Evolutionary conservation across 2,888 invertebrate genomes (phyloP).

Genomic region (Dynastes maya): DNA sequence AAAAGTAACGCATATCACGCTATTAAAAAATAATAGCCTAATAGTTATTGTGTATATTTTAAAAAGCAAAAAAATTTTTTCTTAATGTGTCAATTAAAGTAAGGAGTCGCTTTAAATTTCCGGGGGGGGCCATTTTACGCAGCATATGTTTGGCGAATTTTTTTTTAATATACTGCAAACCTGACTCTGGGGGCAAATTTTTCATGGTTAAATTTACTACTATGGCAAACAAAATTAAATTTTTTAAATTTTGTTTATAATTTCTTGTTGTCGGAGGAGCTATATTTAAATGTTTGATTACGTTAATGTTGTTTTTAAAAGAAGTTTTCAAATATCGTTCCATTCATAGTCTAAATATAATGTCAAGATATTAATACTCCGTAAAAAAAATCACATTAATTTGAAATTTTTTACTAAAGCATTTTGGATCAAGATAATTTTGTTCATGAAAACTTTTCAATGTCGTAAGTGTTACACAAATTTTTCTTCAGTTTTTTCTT

Average conservation of each 20-base stretch:
- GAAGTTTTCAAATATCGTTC: background rate
- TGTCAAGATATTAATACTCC: background rate
- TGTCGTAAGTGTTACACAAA: too few relatives aligned
- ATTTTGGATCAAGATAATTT: background rate
- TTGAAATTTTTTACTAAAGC: background rate
- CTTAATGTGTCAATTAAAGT: background rate
- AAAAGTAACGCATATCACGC: background rate
- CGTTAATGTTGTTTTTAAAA: background rate
- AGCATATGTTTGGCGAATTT: background rate
- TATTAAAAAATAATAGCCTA: conserved; percentile 14
- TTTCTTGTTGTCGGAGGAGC: background rate
- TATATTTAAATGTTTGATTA: conserved; percentile 1
- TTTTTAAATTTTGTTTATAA: background rate
- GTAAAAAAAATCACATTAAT: background rate
- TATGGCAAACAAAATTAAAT: conserved; percentile 3
- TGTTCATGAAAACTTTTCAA: background rate
- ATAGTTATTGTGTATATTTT: background rate
- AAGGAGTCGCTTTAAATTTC: background rate
- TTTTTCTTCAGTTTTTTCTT: too few relatives aligned
- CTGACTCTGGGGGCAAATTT: conserved; percentile 30
- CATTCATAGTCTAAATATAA: conserved; percentile 18
- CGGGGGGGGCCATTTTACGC: background rate
- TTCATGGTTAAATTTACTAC: background rate
- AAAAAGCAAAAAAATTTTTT: conserved; percentile 18
- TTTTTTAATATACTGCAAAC: background rate